Conservation (phyloP, 2,797 vertebrate species). For the Antrozous pallidus region DNA sequence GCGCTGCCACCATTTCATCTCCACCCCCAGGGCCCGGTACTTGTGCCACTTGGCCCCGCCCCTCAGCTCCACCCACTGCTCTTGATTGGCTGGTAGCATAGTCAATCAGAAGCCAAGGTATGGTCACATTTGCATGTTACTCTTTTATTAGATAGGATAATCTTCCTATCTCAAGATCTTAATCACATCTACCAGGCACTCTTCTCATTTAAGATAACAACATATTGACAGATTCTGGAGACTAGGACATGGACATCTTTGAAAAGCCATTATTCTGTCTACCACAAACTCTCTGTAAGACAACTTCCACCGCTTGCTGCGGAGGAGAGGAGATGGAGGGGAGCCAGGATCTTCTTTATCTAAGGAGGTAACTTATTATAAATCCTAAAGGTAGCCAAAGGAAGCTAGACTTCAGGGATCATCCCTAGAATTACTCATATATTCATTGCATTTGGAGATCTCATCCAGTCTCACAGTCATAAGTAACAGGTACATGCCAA, state of each 20-base stretch:
- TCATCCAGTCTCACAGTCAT: constrained; percentile 13
- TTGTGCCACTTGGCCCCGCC: too few species aligned
- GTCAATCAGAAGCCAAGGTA: too few species aligned
- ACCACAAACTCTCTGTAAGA: neutral
- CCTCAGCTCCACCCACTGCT: too few species aligned
- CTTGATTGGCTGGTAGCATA: too few species aligned
- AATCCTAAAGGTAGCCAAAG: neutral
- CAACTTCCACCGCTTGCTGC: neutral
- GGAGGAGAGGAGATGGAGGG: too few species aligned
- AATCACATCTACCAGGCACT: neutral
- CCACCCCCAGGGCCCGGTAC: too few species aligned
- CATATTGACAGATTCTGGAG: neutral
- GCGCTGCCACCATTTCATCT: too few species aligned
- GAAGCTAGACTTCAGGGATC: neutral
- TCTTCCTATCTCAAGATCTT: neutral
- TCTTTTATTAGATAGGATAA: too few species aligned
- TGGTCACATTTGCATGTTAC: too few species aligned
- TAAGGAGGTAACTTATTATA: neutral
- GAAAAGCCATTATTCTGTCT: neutral
- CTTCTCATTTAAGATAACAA: neutral
- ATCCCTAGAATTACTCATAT: neutral
- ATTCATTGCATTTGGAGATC: neutral
- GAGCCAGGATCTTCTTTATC: neutral
- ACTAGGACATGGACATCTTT: neutral
- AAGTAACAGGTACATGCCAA: neutral